Evolutionary conservation across 2,888 invertebrate species (phyloP).

Genomic region (Cancer borealis): DNA sequence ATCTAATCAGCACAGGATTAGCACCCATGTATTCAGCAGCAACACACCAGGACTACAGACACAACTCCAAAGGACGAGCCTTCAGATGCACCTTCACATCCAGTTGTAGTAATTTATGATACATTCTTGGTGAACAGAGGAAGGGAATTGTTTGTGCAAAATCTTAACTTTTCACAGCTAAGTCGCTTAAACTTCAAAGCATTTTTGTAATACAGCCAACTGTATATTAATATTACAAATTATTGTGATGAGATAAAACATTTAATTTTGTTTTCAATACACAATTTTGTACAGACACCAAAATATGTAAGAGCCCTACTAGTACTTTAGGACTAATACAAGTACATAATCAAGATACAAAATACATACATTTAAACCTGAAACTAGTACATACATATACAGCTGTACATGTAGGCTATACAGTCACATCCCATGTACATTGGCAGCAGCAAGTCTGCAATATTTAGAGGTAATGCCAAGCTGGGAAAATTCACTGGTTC

Average conservation of each 20-base stretch:
- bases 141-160: neutral
- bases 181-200: neutral
- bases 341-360: neutral
- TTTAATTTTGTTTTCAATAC: neutral
- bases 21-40: conserved; percentile 69
- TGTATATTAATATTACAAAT: neutral
- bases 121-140: conserved; percentile 44
- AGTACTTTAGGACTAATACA: neutral
- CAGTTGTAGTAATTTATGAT: conserved; percentile 4
- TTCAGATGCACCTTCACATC: conserved; percentile 5
- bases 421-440: neutral
- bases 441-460: neutral
- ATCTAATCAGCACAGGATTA: conserved; percentile 63
- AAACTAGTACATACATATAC: neutral
- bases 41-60: conserved; percentile 26
- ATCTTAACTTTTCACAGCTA: neutral
- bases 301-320: neutral
- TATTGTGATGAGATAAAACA: neutral
- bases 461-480: neutral
- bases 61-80: neutral
- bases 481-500: neutral
- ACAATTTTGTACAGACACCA: neutral
- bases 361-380: neutral
- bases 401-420: neutral
- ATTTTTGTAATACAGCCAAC: neutral